Evolutionary conservation across 2,888 invertebrate genomes (phyloP).

Genomic region (Drosophila paramelanica): DNA sequence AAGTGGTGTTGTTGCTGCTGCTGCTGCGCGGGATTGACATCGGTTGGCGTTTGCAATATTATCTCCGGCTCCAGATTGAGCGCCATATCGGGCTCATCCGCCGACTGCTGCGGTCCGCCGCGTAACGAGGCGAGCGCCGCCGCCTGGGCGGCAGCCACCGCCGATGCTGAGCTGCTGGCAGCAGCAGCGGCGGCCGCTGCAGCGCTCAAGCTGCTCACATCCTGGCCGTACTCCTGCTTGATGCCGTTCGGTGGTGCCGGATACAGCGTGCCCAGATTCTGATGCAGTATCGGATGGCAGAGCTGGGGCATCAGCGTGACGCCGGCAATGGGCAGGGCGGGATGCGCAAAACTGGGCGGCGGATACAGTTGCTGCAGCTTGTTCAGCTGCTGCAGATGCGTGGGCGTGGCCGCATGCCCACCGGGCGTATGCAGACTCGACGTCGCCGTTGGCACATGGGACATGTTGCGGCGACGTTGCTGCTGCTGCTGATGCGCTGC

Average conservation of each 20-base stretch:
- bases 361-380: conserved; percentile 79
- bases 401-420: conserved; percentile 55
- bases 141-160: conserved; percentile 70
- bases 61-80: conserved; percentile 82
- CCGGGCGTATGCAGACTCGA: conserved; percentile 50
- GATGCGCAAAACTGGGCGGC: conserved; percentile 81
- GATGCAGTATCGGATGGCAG: conserved; percentile 82
- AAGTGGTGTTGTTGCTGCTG: conserved; percentile 72
- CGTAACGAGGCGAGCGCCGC: conserved; percentile 65
- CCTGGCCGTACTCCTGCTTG: conserved; percentile 80
- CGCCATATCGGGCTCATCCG: conserved; percentile 77
- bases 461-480: conserved; percentile 59
- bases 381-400: conserved; percentile 80
- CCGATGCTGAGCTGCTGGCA: conserved; percentile 54
- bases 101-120: conserved; percentile 37
- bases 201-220: conserved; percentile 53
- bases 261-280: conserved; percentile 79
- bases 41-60: conserved; percentile 80
- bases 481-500: conserved; percentile 52
- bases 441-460: conserved; percentile 55
- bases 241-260: conserved; percentile 80
- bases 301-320: conserved; percentile 83
- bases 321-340: conserved; percentile 81
- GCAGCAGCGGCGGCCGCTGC: conserved; percentile 45
- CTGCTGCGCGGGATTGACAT: conserved; percentile 78